A percentile compares a stretch with the other conserved stretches of the same genome.
These are phyloP conservation scores for Aphodius granarius DNA, from an alignment of 2,888 invertebrate genomes.

Conservation along the genomic window DNA sequence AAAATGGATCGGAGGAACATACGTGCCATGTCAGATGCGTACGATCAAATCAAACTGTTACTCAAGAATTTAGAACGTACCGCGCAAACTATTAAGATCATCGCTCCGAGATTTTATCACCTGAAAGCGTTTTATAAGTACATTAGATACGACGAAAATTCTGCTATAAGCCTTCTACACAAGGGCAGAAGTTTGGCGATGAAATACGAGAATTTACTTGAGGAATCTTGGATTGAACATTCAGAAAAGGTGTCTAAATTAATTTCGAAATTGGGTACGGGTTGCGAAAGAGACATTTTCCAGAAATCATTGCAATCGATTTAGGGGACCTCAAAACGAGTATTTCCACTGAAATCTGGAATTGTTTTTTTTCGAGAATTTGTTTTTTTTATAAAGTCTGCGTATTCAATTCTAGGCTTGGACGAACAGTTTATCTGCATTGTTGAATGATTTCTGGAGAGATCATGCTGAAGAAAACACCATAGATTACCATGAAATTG, in stretches of 20 bases:
- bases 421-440: slow-evolving; percentile 54
- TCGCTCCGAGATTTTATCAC: slow-evolving; percentile 55
- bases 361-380: too few species aligned
- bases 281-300: too few species aligned
- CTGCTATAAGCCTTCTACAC: slow-evolving; percentile 51
- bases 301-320: too few species aligned
- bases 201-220: slow-evolving; percentile 50
- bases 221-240: slow-evolving; percentile 58
- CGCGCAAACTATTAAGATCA: slow-evolving; percentile 40
- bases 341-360: too few species aligned
- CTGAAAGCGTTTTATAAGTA: slow-evolving; percentile 59
- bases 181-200: slow-evolving; percentile 51
- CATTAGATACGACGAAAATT: slow-evolving; percentile 52
- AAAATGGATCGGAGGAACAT: slow-evolving; percentile 46
- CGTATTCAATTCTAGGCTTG: slow-evolving; percentile 53
- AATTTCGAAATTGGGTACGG: too few species aligned
- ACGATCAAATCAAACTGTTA: slow-evolving; percentile 42
- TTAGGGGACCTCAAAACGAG: too few species aligned
- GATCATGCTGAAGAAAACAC: slow-evolving; percentile 54
- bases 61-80: slow-evolving; percentile 43
- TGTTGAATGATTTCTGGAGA: slow-evolving; percentile 56
- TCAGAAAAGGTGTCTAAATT: slow-evolving; percentile 56
- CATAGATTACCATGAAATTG: slow-evolving; percentile 55
- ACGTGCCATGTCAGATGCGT: slow-evolving; percentile 37
- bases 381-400: neutral